Conservation (phyloP, 2,888 invertebrate species). For the Masnerella sp. region DNA sequence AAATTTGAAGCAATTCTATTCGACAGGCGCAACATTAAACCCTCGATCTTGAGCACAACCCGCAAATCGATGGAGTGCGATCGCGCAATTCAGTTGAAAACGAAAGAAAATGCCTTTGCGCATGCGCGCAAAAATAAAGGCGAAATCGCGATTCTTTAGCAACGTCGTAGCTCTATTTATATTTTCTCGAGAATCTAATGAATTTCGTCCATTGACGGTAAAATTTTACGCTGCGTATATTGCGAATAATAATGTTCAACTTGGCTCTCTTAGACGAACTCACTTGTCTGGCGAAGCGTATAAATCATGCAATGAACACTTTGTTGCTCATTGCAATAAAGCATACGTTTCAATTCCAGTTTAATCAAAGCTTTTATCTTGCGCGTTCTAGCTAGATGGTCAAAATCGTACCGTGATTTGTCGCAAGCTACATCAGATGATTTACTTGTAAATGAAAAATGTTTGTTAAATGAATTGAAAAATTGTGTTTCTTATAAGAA, state of each 20-base stretch:
- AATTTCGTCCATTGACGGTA: conserved; percentile 3
- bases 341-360: conserved; percentile 38
- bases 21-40: conserved; percentile 32
- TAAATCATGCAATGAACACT: conserved; percentile 42
- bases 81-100: conserved; percentile 4
- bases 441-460: too few relatives aligned
- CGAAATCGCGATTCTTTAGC: conserved; percentile 14
- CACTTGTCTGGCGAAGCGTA: conserved; percentile 24
- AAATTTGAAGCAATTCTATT: conserved; percentile 32
- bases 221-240: conserved; percentile 26
- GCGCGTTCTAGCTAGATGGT: conserved; percentile 1
- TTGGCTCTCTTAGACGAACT: conserved; percentile 44
- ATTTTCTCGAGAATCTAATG: conserved; percentile 27
- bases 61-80: conserved; percentile 29
- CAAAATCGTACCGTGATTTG: conserved; percentile 19
- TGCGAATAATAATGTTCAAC: conserved; percentile 35
- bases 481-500: too few relatives aligned
- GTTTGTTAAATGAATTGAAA: too few relatives aligned
- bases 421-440: background rate
- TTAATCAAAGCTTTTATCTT: conserved; percentile 45
- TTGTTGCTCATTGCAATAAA: conserved; percentile 46
- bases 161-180: conserved; percentile 5
- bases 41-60: conserved; percentile 31
- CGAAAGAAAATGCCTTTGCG: background rate
- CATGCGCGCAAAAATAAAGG: conserved; percentile 6